These are phyloP conservation scores for Caenorhabditis tropicalis DNA, from an alignment of 1,140 invertebrate genomes.

Conservation along the genomic window DNA sequence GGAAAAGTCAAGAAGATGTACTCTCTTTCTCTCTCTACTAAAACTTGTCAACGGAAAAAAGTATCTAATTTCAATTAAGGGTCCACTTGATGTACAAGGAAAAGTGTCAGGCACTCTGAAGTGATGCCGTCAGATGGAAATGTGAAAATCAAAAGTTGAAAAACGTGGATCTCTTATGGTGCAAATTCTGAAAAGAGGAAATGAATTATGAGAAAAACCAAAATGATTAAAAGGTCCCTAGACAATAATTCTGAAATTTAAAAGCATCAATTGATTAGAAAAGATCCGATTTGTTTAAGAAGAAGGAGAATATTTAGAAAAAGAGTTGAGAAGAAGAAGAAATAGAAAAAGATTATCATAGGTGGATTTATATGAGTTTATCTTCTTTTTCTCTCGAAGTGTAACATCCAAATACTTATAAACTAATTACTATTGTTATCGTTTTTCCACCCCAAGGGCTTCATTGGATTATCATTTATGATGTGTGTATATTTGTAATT, in stretches of 20 bases:
- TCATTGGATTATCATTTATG: constrained; percentile 1
- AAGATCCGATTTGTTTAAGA: neutral
- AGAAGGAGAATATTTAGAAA: neutral
- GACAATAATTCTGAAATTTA: neutral
- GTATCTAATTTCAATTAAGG: constrained; percentile 34
- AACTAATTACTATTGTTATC: constrained; percentile 29
- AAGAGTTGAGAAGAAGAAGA: neutral
- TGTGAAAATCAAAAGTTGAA: neutral
- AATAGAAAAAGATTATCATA: neutral
- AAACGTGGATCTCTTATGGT: neutral
- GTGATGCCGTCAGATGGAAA: neutral
- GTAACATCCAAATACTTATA: neutral
- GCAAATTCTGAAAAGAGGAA: neutral
- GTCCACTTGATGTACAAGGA: neutral
- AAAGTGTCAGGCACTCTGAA: constrained; percentile 32
- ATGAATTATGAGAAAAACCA: neutral
- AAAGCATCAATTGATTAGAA: neutral
- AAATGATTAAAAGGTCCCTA: neutral
- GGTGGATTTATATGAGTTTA: constrained; percentile 8
- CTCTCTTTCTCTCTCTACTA: neutral
- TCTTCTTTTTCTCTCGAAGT: constrained; percentile 1
- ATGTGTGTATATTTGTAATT: neutral
- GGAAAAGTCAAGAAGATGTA: neutral
- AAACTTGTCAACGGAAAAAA: neutral
- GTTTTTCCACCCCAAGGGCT: neutral